These are phyloP conservation scores for Elephas maximus DNA, from an alignment of 2,113 vertebrate species.

Conservation along the genomic window DNA sequence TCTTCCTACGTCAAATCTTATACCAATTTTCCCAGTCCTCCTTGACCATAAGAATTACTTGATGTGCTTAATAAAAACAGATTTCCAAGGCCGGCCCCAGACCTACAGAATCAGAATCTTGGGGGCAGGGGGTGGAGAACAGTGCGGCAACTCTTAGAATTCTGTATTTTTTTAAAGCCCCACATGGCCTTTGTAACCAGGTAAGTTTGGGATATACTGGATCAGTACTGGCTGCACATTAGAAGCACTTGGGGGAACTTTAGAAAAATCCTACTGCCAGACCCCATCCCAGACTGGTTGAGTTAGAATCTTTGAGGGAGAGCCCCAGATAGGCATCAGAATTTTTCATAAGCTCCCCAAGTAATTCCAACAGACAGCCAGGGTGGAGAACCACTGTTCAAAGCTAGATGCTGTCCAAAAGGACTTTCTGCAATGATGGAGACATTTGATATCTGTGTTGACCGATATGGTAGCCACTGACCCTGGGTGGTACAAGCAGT, in stretches of 20 bases:
- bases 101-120: background rate
- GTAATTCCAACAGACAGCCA: background rate
- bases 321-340: background rate
- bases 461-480: background rate
- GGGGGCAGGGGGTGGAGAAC: background rate
- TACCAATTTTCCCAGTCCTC: background rate
- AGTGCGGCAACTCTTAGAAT: background rate
- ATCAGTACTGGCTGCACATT: no score
- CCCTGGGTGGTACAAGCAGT: background rate
- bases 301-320: background rate
- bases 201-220: background rate
- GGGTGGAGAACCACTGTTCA: background rate
- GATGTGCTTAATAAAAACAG: background rate
- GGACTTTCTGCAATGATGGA: background rate
- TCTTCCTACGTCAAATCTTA: background rate
- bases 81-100: background rate
- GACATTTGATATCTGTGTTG: fast-evolving
- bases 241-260: background rate
- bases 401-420: background rate
- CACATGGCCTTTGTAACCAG: background rate
- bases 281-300: background rate
- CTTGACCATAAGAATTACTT: background rate
- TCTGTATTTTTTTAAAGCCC: background rate
- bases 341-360: background rate
- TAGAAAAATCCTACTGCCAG: background rate